Base-by-base conservation (phyloP, 2,888 invertebrate species). In the Saturnia japonica region DNA sequence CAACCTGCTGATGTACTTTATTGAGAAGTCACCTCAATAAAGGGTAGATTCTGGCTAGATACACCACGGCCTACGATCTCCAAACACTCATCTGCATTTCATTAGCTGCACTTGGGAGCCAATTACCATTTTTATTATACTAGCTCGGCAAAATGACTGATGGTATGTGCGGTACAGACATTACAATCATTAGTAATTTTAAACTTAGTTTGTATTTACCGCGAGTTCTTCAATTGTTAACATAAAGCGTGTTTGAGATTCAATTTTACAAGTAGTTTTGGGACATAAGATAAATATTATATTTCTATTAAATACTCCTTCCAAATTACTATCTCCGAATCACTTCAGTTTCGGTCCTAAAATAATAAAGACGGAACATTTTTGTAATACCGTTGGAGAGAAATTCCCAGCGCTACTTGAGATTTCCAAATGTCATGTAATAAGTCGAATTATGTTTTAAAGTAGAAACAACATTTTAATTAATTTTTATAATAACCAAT, bases 401-500 rank as follows among this genome's bases (percentile, higher is more conserved):
- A 62, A 57, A 25, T 62, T 62, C 16, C 8, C 40, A 40, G 9
- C n/a, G 2, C n/a, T 11, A 34, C 19, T 40, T 19, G 19, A n/a
- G 19, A 40, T n/a, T 19, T 14, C 6, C n/a, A 40, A 19, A 40
- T 40, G 16, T 40, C 2, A 64, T 64, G 9, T 57, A 25, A 57
- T 57, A 28, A 57, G 8, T 9, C 12, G 9, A 25, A 54, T 3
- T 54, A 54, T 6, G 22, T 8, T 54, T 9, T 22, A 54, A 54
- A n/a, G 9, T 28, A 14, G 14, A 28, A 60, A 9, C 28, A 14
- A 28, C 14, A 28, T 60, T 1, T 22, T 34, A 4, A 7, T 62
- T 47, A 19, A 40, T 64, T 64, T 64, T 64, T 64, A 19, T 64
- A 40, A 40, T 64, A 40, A 16, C 9, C n/a, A 64, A 64, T 19